Evolutionary conservation across 2,113 vertebrate genomes (phyloP), one percentile per base, ranked within the genome.

Genomic region (Limnothrissa miodon): DNA sequence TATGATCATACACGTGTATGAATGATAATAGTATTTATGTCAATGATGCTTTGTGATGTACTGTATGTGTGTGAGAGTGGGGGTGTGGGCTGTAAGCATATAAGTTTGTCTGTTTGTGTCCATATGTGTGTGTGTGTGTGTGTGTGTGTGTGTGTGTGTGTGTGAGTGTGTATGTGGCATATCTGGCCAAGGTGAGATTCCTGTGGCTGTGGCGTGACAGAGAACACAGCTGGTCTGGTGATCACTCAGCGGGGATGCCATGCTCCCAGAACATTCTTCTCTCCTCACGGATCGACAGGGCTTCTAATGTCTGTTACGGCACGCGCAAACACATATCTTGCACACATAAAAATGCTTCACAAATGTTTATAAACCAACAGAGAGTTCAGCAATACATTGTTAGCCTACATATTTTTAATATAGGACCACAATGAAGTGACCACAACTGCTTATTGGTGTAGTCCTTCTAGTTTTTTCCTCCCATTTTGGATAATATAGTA

Each of bases 161-260:
- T 78, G 70, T 36, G 21, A 13, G 11, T 4, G 39, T 51, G 44
- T 66, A 53, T 29, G 15, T 29, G 78, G 45, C 82, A 84, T 85
- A 80, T 21, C 56, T 53, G 46, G 48, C 83, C 85, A 89, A 89
- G 89, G 89, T 88, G 81, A 89, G 85, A 91, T 89, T 89, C 86
- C 81, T 86, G 45, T 78, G 39, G 29, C 6, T 59, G 45, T 80
- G 80, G 82, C 42, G 21, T 85, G 83, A 83, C 66, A 81, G 39
- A 56, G 36, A 70, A 85, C 82, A 84, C 86, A 87, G 85, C 83
- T 86, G 87, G 80, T 82, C 81, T 62, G 80, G 45, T 44, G 42
- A 84, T 87, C 81, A 80, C 78, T 84, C 62, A 39, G 59, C 85
- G 45, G 78, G 45, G 51, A 59, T 45, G 33, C 25, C 39, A 81